Percentiles rank a stretch among this genome's conserved stretches.
phyloP scores from a whole-genome alignment of 2,113 vertebrate species.

The Maylandia zebra region DNA sequence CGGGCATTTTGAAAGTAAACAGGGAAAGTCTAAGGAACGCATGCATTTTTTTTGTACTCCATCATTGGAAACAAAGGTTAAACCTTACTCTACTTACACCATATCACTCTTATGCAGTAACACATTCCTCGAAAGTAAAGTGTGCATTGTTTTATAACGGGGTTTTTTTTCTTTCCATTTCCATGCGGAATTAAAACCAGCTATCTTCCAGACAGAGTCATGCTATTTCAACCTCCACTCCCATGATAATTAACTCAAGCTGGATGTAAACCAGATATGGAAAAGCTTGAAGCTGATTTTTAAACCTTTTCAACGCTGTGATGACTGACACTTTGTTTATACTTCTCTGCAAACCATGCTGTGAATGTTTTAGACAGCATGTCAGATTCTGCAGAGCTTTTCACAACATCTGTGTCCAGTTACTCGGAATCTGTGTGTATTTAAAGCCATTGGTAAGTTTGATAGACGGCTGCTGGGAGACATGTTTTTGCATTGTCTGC shows the following conservation, averaged over 20 bases:
- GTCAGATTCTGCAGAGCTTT: constrained; percentile 21
- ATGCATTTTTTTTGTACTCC: neutral
- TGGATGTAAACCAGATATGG: neutral
- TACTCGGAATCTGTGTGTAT: constrained; percentile 8
- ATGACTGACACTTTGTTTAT: constrained; percentile 47
- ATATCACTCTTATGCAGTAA: neutral
- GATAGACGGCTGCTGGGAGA: constrained; percentile 39
- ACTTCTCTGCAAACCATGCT: constrained; percentile 9
- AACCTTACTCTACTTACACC: neutral
- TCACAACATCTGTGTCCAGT: constrained; percentile 50
- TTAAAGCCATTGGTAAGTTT: constrained; percentile 8
- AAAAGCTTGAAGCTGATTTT: neutral
- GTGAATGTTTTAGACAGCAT: constrained; percentile 33
- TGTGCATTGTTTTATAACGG: neutral
- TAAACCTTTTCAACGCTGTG: neutral
- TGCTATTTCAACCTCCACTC: neutral
- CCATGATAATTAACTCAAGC: constrained; percentile 5
- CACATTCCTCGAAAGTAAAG: neutral
- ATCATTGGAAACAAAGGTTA: neutral
- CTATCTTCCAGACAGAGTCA: neutral
- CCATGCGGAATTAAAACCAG: neutral
- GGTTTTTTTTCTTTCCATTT: neutral
- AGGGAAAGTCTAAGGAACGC: neutral
- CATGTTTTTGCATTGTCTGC: constrained; percentile 25
- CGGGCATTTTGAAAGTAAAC: neutral